These are phyloP conservation scores for Montifringilla adamsi DNA, from an alignment of 2,113 vertebrate genomes.

Conservation along the genomic window DNA sequence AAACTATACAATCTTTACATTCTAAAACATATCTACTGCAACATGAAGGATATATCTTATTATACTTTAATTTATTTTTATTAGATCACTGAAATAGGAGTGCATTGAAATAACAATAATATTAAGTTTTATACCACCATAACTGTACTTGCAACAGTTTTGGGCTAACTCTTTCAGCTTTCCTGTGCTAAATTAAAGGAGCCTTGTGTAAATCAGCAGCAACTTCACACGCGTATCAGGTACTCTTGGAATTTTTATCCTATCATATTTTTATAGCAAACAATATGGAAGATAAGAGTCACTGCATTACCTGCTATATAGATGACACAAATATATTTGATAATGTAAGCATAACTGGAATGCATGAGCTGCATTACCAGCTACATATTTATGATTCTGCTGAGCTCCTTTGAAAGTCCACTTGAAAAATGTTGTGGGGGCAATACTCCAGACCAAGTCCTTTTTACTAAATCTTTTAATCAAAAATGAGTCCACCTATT, in stretches of 20 bases:
- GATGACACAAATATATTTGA: neutral
- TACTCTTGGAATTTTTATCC: constrained; percentile 21
- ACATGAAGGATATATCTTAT: neutral
- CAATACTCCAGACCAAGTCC: neutral
- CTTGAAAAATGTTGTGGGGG: neutral
- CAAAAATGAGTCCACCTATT: neutral
- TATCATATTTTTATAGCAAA: neutral
- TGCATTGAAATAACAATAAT: constrained; percentile 7
- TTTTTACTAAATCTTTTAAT: neutral
- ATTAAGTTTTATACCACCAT: constrained; percentile 6
- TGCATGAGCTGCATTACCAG: neutral
- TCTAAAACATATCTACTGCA: neutral
- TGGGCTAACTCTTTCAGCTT: constrained; percentile 47
- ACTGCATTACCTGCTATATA: neutral
- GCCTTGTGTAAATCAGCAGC: constrained; percentile 22
- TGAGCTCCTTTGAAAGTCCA: neutral
- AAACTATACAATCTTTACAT: constrained; percentile 38
- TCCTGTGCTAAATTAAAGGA: constrained; percentile 10
- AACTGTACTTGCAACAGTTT: neutral
- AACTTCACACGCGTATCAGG: constrained; percentile 30
- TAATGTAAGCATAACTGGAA: neutral
- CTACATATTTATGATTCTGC: neutral
- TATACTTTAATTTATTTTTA: constrained; percentile 49
- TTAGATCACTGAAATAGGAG: constrained; percentile 17
- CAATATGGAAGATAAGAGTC: neutral